These are phyloP conservation scores for Brachionus sp. DNA, from an alignment of 1,140 invertebrate genomes.

Conservation along the genomic window DNA sequence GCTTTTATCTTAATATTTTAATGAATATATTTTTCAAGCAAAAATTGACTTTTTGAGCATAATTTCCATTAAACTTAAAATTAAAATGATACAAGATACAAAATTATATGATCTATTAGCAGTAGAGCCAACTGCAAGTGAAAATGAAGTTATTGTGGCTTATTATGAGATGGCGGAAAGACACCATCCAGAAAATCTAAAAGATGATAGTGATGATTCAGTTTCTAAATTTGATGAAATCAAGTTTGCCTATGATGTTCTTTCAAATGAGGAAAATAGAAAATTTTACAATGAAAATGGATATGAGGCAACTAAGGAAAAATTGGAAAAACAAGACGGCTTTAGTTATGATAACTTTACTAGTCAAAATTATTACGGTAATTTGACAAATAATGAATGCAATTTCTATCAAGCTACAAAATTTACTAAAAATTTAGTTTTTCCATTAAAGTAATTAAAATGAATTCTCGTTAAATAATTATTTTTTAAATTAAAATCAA, in stretches of 20 bases:
- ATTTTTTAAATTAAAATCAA: neutral
- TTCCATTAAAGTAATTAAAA: neutral
- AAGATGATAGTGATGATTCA: neutral
- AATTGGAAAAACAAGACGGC: neutral
- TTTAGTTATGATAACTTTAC: constrained; percentile 9
- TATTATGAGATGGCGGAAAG: constrained; percentile 8
- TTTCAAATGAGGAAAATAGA: neutral
- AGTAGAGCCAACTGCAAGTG: neutral
- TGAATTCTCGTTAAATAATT: neutral
- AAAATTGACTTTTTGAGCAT: neutral
- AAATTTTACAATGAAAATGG: constrained; percentile 15
- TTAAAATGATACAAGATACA: neutral
- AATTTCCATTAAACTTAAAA: neutral
- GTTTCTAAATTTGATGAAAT: neutral
- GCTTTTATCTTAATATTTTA: neutral
- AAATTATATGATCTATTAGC: neutral
- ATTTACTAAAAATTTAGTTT: constrained; percentile 22
- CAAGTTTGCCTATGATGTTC: constrained; percentile 12
- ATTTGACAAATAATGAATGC: neutral
- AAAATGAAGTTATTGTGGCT: constrained; percentile 8
- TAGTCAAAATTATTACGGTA: constrained; percentile 13
- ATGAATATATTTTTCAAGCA: neutral
- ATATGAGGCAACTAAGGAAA: neutral
- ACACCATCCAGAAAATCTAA: constrained; percentile 1
- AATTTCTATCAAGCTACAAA: neutral